Evolutionary conservation across 2,797 vertebrate species (phyloP), one percentile per base, ranked within the genome.

Genomic region (Phataginus tetradactyla): DNA sequence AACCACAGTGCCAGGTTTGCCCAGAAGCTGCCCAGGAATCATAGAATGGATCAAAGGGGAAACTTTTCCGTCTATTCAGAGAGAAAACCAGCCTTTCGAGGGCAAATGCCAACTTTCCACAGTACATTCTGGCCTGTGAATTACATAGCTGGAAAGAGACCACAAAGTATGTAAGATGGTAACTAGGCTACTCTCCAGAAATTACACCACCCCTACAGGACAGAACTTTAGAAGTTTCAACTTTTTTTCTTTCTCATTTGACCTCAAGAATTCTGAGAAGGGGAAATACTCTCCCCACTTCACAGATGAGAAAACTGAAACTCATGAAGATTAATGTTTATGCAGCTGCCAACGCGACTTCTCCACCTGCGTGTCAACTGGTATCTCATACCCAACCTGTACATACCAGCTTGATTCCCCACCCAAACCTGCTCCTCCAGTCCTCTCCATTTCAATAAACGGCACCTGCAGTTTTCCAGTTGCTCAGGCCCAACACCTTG

Each of bases 401-500:
- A 75, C 80, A 63, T 68, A 75, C 45, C 92, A 39, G 80, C 53
- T 15, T 51, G 34, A 45, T 39, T 85, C 95, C 90, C 93, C 92
- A 88, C 90, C 94, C 94, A 95, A 85, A 97, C 95, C 95, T 93
- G 88, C 78, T 96, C 72, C 85, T 91, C 96, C 72, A 68, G 71
- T 85, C 92, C 37, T 39, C 32, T 42, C 21, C 84, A 68, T n/a
- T 45, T 90, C 90, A 86, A 51, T 57, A 90, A 39, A 75, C 23
- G 53, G 77, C 51, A 51, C 17, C n/a, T 63, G 59, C 79, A 80
- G 37, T n/a, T 90, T 4, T 51, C n/a, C 86, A 96, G 74, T 0
- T 69, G 77, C 74, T 79, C 39, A 64, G 91, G 72, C 63, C 83
- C 72, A 78, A 97, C 59, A 39, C 18, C 20, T 20, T 23, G 45